These are phyloP conservation scores for Oithona nana DNA, from an alignment of 2,888 invertebrate species.

Conservation along the genomic window DNA sequence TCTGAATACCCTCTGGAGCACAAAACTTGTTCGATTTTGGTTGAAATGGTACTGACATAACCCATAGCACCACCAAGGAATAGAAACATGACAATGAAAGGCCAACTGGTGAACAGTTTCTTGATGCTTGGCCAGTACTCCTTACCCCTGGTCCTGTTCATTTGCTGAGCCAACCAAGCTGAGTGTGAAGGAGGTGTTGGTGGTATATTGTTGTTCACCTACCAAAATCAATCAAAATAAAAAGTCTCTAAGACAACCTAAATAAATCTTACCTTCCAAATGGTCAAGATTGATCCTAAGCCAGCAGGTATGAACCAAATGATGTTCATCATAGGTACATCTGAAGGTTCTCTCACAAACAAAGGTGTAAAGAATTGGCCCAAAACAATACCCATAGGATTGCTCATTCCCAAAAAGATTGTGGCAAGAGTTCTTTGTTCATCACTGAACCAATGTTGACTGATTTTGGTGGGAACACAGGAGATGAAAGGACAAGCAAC, in stretches of 20 bases:
- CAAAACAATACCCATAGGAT: conserved; percentile 13
- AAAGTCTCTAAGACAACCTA: neutral
- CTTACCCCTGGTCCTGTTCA: neutral
- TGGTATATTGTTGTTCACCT: neutral
- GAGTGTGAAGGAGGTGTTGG: neutral
- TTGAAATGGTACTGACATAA: conserved; percentile 1
- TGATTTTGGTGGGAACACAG: conserved; percentile 16
- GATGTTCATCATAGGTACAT: conserved; percentile 12
- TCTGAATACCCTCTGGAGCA: conserved; percentile 11
- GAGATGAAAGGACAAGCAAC: conserved; percentile 16
- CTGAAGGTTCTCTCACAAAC: neutral
- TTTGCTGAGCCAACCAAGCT: neutral
- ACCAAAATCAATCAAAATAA: neutral
- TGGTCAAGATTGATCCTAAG: neutral
- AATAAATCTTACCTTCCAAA: conserved; percentile 3
- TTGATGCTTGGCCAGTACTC: conserved; percentile 4
- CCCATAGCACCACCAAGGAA: conserved; percentile 15
- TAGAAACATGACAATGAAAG: conserved; percentile 13
- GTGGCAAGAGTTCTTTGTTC: conserved; percentile 13
- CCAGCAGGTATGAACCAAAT: conserved; percentile 13
- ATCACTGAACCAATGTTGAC: conserved; percentile 13
- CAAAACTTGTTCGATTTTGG: conserved; percentile 15
- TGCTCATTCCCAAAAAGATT: conserved; percentile 11
- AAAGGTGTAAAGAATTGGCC: conserved; percentile 7
- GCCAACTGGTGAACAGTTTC: conserved; percentile 4